phyloP scores from a whole-genome alignment of 2,797 vertebrate species.

The Urocyon cinereoargenteus region DNA sequence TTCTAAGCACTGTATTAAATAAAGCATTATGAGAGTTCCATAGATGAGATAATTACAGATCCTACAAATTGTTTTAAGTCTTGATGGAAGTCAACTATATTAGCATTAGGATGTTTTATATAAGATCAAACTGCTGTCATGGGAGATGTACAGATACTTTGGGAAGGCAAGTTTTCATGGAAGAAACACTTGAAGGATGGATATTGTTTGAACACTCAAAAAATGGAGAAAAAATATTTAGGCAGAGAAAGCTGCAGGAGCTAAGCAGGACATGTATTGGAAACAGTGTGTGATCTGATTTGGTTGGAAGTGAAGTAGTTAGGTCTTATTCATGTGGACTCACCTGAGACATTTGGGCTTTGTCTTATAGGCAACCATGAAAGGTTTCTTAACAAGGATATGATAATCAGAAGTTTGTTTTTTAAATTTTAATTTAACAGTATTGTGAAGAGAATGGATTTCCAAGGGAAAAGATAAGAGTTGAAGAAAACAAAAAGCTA shows the following conservation, averaged over 20 bases:
- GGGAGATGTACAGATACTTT: background rate
- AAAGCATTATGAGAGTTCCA: background rate
- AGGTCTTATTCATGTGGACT: background rate
- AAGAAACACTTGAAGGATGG: background rate
- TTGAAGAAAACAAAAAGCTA: background rate
- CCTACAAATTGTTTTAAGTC: background rate
- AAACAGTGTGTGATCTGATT: background rate
- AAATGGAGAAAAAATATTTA: background rate
- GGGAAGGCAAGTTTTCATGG: background rate
- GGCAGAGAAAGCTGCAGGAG: background rate
- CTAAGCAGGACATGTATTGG: background rate
- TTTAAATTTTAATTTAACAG: background rate
- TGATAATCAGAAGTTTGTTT: background rate
- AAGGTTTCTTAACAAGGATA: background rate
- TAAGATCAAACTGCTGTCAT: background rate
- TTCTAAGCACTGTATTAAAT: background rate
- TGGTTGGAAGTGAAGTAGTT: background rate
- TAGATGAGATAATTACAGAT: background rate
- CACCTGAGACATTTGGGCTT: background rate
- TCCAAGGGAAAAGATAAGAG: background rate
- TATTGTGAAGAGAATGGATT: conserved; percentile 14
- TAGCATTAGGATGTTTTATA: background rate
- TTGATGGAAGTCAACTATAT: background rate
- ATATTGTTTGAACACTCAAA: conserved; percentile 9
- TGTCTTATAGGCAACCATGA: background rate